Evolutionary conservation across 2,113 vertebrate genomes (phyloP).

Genomic region (Patagioenas fasciata): DNA sequence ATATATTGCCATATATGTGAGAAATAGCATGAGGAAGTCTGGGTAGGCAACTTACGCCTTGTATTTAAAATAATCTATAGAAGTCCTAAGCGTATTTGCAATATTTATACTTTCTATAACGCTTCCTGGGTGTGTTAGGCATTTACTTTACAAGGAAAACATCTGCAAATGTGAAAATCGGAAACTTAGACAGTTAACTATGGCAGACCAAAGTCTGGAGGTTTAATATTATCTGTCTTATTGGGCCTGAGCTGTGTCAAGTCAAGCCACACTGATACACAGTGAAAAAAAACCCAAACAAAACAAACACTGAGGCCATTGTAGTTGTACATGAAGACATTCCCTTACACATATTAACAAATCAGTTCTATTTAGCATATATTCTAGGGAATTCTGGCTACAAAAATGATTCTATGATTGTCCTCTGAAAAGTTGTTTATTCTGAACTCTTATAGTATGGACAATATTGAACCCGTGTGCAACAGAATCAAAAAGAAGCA

Average conservation of each 20-base stretch:
- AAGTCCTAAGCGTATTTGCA: not conserved
- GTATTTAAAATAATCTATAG: not conserved
- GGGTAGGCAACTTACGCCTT: not conserved
- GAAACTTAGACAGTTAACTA: not conserved
- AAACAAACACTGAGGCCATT: not conserved
- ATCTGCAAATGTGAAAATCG: not conserved
- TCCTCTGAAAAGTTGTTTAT: not conserved
- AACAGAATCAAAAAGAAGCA: not conserved
- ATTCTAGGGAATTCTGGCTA: not conserved
- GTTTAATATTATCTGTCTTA: not conserved
- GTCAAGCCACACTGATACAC: rapidly evolving
- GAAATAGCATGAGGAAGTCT: not conserved
- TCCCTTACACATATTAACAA: not conserved
- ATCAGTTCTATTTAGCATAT: not conserved
- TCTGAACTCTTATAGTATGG: not conserved
- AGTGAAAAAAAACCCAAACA: not conserved
- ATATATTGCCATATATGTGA: not conserved
- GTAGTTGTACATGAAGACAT: not conserved
- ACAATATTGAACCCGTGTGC: not conserved
- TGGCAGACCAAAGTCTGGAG: not conserved
- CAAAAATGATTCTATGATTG: too few relatives aligned
- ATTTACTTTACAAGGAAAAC: not conserved
- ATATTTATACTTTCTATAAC: not conserved
- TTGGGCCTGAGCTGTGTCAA: not conserved
- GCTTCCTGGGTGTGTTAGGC: not conserved